phyloP scores from a whole-genome alignment of 2,888 invertebrate species.

The Lepeophtheirus nordmannii region DNA sequence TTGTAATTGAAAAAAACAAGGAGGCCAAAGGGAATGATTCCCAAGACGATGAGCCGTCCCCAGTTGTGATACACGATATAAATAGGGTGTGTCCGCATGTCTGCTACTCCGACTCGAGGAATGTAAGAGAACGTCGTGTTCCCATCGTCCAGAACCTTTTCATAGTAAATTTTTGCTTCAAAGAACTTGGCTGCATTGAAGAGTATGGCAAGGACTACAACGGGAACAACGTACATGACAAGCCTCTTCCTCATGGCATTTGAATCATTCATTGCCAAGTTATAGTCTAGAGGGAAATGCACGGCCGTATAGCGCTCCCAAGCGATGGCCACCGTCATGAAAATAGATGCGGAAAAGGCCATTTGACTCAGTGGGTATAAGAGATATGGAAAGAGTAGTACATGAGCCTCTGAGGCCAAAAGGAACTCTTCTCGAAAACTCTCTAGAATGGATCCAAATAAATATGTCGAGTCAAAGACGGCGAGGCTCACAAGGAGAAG shows the following conservation, averaged over 20 bases:
- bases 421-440: constrained; percentile 20
- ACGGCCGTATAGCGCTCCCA: constrained; percentile 22
- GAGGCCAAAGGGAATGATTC: constrained; percentile 17
- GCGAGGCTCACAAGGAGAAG: constrained; percentile 20
- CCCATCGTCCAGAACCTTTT: neutral
- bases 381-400: constrained; percentile 14
- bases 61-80: constrained; percentile 19
- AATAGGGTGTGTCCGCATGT: constrained; percentile 14
- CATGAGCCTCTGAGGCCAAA: constrained; percentile 7
- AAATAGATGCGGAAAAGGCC: constrained; percentile 19
- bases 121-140: constrained; percentile 4
- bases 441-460: constrained; percentile 21
- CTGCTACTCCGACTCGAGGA: constrained; percentile 7
- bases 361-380: constrained; percentile 19
- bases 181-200: constrained; percentile 22
- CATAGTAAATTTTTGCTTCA: constrained; percentile 19
- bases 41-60: constrained; percentile 11
- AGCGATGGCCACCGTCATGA: constrained; percentile 23
- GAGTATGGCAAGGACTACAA: constrained; percentile 1
- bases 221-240: constrained; percentile 10
- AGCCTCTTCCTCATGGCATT: constrained; percentile 20
- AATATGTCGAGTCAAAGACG: constrained; percentile 16
- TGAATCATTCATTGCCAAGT: constrained; percentile 20
- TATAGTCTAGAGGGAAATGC: constrained; percentile 21
- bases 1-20: constrained; percentile 20